Evolutionary conservation across 2,888 invertebrate species (phyloP).

Genomic region (Aproaerema taeniolella): DNA sequence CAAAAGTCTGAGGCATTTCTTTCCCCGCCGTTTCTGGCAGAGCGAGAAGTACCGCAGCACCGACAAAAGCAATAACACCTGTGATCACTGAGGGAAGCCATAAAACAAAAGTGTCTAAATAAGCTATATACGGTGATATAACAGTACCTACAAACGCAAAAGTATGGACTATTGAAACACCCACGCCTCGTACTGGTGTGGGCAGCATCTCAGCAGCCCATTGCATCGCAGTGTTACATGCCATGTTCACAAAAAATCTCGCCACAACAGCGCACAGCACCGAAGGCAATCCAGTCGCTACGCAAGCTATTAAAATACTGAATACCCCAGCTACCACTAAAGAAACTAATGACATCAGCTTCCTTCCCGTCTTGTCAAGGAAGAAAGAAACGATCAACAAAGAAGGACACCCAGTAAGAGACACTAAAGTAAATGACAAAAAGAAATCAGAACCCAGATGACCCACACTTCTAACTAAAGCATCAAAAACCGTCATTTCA

Average conservation of each 20-base stretch:
- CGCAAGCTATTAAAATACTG: conserved; percentile 39
- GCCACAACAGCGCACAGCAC: conserved; percentile 50
- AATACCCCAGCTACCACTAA: conserved; percentile 35
- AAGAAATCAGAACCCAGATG: conserved; percentile 50
- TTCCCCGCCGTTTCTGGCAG: conserved; percentile 54
- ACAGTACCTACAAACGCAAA: conserved; percentile 45
- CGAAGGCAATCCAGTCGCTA: conserved; percentile 38
- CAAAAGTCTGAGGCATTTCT: conserved; percentile 58
- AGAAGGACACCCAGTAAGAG: conserved; percentile 54
- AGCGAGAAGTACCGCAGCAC: conserved; percentile 32
- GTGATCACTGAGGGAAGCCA: conserved; percentile 51
- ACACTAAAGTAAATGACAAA: conserved; percentile 50
- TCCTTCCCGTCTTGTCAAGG: conserved; percentile 48
- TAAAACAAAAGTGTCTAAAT: conserved; percentile 35
- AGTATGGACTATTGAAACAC: conserved; percentile 46
- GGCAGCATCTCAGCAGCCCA: conserved; percentile 59
- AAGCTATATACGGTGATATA: conserved; percentile 55
- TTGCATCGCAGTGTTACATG: conserved; percentile 39
- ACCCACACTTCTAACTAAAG: conserved; percentile 46
- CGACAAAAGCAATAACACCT: conserved; percentile 32
- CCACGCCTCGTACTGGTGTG: conserved; percentile 48
- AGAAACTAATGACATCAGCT: conserved; percentile 33
- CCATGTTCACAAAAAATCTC: conserved; percentile 50
- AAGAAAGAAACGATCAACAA: conserved; percentile 42
- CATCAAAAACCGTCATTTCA: conserved; percentile 43